Conservation (phyloP, 2,888 invertebrate genomes). For the Lasioglossum pauxillum region DNA sequence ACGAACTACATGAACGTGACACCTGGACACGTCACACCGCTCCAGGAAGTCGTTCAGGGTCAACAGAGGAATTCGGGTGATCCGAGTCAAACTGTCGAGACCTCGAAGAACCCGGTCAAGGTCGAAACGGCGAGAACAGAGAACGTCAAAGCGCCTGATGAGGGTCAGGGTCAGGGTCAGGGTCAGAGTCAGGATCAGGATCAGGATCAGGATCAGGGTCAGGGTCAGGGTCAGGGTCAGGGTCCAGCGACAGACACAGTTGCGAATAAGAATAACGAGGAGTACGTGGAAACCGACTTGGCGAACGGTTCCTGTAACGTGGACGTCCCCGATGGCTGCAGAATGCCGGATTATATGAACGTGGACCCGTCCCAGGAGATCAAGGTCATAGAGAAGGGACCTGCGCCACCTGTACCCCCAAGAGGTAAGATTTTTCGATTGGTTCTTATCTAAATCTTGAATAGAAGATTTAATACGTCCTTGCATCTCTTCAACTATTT, state of each 20-base stretch:
- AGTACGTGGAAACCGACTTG: conserved; percentile 62
- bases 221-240: conserved; percentile 27
- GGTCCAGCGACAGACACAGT: conserved; percentile 1
- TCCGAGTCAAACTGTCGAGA: not conserved
- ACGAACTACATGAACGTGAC: conserved; percentile 75
- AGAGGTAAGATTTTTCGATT: conserved; percentile 61
- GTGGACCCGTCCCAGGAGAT: conserved; percentile 49
- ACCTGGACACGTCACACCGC: conserved; percentile 31
- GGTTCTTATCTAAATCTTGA: not conserved
- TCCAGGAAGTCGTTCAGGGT: conserved; percentile 42
- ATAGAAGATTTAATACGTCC: too few relatives aligned
- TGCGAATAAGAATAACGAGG: conserved; percentile 40
- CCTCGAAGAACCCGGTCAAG: conserved; percentile 38
- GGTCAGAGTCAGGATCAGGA: conserved; percentile 43
- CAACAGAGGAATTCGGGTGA: conserved; percentile 25
- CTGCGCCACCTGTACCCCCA: conserved; percentile 80
- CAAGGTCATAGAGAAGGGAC: conserved; percentile 74
- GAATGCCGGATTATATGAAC: conserved; percentile 80
- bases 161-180: conserved; percentile 39
- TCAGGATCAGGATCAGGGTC: conserved; percentile 35
- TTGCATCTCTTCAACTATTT: too few relatives aligned
- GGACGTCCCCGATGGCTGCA: conserved; percentile 68
- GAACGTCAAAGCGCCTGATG: conserved; percentile 22
- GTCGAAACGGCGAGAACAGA: not conserved
- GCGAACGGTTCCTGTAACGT: conserved; percentile 51